Conservation (phyloP, 2,888 invertebrate genomes). For the Mythimna ferrago region DNA sequence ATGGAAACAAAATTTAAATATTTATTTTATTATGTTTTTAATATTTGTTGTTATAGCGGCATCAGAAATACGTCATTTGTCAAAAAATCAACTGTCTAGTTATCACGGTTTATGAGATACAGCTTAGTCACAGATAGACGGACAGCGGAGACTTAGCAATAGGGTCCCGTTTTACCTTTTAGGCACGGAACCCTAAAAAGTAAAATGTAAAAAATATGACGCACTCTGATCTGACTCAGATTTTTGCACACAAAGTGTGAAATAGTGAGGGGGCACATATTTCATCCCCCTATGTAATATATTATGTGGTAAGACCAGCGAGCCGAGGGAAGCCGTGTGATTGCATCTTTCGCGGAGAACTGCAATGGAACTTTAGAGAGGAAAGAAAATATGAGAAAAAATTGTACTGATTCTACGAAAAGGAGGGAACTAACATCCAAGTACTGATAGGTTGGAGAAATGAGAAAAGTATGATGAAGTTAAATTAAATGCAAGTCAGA, state of each 20-base stretch:
- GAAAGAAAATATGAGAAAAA: slow-evolving; percentile 20
- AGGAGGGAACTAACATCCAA: not conserved
- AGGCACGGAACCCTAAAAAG: not conserved
- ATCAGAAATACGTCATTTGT: too few relatives aligned
- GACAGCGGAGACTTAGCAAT: too few relatives aligned
- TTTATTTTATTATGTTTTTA: too few relatives aligned
- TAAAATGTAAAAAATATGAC: not conserved
- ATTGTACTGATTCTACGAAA: not conserved
- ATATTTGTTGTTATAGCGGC: too few relatives aligned
- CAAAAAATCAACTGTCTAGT: too few relatives aligned
- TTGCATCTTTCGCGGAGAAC: slow-evolving; percentile 22
- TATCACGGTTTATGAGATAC: too few relatives aligned
- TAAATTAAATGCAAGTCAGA: not conserved
- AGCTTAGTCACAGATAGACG: too few relatives aligned
- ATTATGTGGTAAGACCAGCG: slow-evolving; percentile 4
- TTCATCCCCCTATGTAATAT: slow-evolving; percentile 22
- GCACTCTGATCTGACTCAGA: too few relatives aligned
- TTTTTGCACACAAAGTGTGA: slow-evolving; percentile 16
- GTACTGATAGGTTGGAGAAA: not conserved
- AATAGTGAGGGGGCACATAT: slow-evolving; percentile 4
- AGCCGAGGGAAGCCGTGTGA: slow-evolving; percentile 6
- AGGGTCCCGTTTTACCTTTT: too few relatives aligned
- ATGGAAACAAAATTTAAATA: too few relatives aligned
- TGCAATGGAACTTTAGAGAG: slow-evolving; percentile 16
- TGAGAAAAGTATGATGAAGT: not conserved